Evolutionary conservation across 2,797 vertebrate genomes (phyloP).

Genomic region (Chrosomus eos): DNA sequence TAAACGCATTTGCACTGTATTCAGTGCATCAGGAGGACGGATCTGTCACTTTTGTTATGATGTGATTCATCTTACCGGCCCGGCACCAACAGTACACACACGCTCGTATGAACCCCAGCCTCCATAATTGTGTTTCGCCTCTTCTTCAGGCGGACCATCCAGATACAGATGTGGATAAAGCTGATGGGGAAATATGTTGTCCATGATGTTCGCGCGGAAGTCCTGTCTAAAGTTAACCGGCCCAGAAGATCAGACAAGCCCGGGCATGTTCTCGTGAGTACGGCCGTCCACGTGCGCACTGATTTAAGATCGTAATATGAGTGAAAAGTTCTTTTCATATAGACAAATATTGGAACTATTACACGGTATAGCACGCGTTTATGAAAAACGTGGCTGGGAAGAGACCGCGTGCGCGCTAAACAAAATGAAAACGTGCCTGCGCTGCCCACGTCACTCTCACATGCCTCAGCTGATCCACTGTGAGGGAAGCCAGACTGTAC

Average conservation of each 20-base stretch:
- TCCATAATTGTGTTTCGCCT: constrained; percentile 31
- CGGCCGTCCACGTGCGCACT: neutral
- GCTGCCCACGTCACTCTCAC: neutral
- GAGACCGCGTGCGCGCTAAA: neutral
- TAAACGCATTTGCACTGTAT: neutral
- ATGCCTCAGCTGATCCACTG: neutral
- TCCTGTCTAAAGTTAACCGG: neutral
- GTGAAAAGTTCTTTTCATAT: no score
- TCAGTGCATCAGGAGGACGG: neutral
- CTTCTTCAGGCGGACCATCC: constrained; percentile 62
- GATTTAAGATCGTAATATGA: neutral
- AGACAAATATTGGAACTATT: neutral
- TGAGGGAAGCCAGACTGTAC: neutral
- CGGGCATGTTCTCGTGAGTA: neutral
- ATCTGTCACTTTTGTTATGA: neutral
- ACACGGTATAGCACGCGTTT: neutral
- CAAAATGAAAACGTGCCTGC: neutral
- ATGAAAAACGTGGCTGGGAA: neutral
- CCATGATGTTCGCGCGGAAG: constrained; percentile 55
- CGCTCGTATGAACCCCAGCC: constrained; percentile 69
- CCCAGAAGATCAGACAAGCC: neutral
- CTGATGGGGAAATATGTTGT: constrained; percentile 68
- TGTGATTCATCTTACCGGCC: neutral
- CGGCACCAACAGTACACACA: neutral
- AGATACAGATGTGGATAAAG: constrained; percentile 73